A percentile compares a stretch with the other conserved stretches of the same genome.
Conservation (phyloP, 92 coral and sea anemone species). For the Muricea muricata region DNA sequence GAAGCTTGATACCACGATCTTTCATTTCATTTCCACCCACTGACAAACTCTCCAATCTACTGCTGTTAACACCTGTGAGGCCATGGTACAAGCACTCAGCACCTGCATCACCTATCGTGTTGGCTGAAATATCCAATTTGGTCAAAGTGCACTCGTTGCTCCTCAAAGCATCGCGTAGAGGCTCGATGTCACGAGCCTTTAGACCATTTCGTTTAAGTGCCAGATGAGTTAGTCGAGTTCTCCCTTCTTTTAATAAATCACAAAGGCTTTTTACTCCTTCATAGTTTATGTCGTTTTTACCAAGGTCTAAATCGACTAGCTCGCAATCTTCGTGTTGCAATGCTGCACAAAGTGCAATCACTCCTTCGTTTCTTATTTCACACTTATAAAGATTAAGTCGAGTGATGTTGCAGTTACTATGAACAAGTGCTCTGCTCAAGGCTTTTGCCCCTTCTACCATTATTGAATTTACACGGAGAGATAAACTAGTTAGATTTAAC, state of each 20-base stretch:
- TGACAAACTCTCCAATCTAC: neutral
- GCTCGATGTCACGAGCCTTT: neutral
- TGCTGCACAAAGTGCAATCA: slow-evolving; percentile 10
- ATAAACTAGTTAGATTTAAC: neutral
- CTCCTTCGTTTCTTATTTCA: neutral
- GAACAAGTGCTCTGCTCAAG: neutral
- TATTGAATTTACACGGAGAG: neutral
- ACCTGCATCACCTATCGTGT: neutral
- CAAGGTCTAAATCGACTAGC: slow-evolving; percentile 5
- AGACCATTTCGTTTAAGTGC: neutral
- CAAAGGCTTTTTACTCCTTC: slow-evolving; percentile 9
- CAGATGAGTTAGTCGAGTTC: neutral
- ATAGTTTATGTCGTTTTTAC: neutral
- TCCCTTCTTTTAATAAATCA: neutral
- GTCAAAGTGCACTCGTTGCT: neutral
- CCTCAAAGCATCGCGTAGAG: neutral
- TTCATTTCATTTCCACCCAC: neutral
- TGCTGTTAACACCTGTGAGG: neutral
- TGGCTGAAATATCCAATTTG: neutral
- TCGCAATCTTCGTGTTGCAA: slow-evolving; percentile 9
- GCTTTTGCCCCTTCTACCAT: neutral
- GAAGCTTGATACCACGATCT: neutral
- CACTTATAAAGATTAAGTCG: neutral
- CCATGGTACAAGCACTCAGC: neutral
- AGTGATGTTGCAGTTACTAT: slow-evolving; percentile 3